Percentiles rank a stretch among this genome's conserved stretches.
These are phyloP conservation scores for Burhinus bistriatus DNA, from an alignment of 2,113 vertebrate species.

Conservation along the genomic window DNA sequence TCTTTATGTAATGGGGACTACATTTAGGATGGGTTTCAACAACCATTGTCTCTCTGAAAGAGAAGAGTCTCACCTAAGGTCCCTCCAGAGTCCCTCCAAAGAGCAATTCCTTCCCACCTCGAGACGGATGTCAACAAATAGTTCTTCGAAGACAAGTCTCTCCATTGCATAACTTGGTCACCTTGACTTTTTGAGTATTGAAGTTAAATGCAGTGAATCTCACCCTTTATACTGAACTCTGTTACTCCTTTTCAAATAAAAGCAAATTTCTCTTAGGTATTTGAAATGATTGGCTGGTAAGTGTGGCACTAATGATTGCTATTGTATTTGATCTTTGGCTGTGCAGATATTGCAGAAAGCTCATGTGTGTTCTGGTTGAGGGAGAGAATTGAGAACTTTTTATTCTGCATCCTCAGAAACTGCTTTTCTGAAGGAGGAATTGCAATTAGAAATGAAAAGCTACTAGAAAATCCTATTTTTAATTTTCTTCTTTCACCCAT, in stretches of 20 bases:
- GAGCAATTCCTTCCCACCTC: not conserved
- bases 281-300: not conserved
- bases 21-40: not conserved
- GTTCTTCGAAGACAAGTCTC: not conserved
- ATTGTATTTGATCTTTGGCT: constrained; percentile 3
- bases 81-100: not conserved
- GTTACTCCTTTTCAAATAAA: constrained; percentile 22
- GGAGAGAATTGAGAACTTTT: not conserved
- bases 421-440: not conserved
- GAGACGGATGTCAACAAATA: not conserved
- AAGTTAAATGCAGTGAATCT: not conserved
- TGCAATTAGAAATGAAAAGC: not conserved
- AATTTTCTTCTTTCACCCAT: not conserved
- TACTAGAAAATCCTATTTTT: not conserved
- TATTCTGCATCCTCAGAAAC: not conserved
- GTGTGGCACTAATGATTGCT: not conserved
- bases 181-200: not conserved
- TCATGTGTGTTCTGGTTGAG: not conserved
- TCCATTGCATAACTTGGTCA: not conserved
- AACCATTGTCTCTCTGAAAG: not conserved
- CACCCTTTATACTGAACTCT: not conserved
- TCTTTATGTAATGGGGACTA: not conserved
- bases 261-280: not conserved
- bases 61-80: not conserved
- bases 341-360: not conserved